Evolutionary conservation across 1,140 invertebrate species (phyloP).

Genomic region (Sycophaga agraensis): DNA sequence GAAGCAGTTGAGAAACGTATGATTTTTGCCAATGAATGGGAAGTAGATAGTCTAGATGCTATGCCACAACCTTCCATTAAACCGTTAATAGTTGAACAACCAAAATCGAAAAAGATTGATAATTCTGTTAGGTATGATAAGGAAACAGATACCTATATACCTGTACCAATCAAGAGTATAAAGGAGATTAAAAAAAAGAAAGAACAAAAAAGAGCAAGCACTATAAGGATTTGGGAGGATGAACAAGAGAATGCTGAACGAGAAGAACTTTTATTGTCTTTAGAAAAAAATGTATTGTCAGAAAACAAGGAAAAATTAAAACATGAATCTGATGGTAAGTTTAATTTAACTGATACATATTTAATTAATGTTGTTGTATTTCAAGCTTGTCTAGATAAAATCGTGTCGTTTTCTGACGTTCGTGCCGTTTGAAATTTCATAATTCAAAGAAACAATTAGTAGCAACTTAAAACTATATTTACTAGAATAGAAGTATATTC

Average conservation of each 20-base stretch:
- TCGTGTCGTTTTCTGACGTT: too few species aligned
- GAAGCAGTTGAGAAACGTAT: slow-evolving; percentile 41
- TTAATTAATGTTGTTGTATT: too few species aligned
- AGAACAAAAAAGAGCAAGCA: slow-evolving; percentile 37
- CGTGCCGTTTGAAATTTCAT: too few species aligned
- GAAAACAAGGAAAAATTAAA: slow-evolving; percentile 24
- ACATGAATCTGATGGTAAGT: slow-evolving; percentile 22
- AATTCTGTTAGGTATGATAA: slow-evolving; percentile 50
- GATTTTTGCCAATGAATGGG: slow-evolving; percentile 51
- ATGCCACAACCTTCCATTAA: slow-evolving; percentile 30
- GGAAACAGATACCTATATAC: slow-evolving; percentile 51
- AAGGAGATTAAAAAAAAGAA: slow-evolving; percentile 45
- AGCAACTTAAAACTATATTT: too few species aligned
- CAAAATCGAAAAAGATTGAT: slow-evolving; percentile 39
- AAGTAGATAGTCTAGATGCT: slow-evolving; percentile 53
- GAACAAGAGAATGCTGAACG: slow-evolving; percentile 53
- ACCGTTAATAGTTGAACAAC: not conserved
- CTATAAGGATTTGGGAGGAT: slow-evolving; percentile 54
- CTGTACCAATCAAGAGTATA: slow-evolving; percentile 43
- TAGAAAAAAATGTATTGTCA: slow-evolving; percentile 16
- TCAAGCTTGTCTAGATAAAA: too few species aligned
- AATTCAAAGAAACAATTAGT: too few species aligned
- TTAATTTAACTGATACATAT: not conserved
- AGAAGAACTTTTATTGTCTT: slow-evolving; percentile 37
- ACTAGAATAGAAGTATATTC: too few species aligned